These are phyloP conservation scores for Tauraco erythrolophus DNA, from an alignment of 2,113 vertebrate species.

Conservation along the genomic window DNA sequence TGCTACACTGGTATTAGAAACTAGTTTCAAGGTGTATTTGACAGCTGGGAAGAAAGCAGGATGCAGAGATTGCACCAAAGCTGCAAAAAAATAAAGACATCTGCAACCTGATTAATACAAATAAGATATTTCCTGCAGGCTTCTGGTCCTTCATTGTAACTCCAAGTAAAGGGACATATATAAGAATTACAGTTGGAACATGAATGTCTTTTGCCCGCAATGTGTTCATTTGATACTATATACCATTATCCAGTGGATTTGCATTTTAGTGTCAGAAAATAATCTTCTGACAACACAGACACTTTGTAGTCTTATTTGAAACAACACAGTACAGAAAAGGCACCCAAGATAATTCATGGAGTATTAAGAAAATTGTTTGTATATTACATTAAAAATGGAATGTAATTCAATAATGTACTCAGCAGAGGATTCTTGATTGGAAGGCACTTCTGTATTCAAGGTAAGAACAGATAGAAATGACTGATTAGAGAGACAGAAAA, in stretches of 20 bases:
- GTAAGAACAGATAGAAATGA: background rate
- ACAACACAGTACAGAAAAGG: background rate
- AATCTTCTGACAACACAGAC: background rate
- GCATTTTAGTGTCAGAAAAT: background rate
- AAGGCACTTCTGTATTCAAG: background rate
- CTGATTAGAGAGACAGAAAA: background rate
- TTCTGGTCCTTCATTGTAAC: background rate
- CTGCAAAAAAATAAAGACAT: background rate
- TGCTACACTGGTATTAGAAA: background rate
- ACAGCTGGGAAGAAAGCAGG: background rate
- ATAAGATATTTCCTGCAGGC: background rate
- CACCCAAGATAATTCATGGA: background rate
- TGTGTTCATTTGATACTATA: background rate
- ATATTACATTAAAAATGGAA: background rate
- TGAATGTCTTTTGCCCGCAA: background rate
- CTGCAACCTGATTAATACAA: background rate
- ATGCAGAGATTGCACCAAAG: background rate
- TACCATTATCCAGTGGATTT: background rate
- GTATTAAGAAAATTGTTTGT: background rate
- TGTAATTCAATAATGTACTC: background rate
- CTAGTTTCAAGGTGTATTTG: background rate
- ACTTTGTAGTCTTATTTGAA: background rate
- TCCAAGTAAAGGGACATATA: fast-evolving
- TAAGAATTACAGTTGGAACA: background rate
- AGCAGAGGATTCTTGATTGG: background rate